phyloP scores from a whole-genome alignment of 2,113 vertebrate species.

The Ptilonorhynchus violaceus region DNA sequence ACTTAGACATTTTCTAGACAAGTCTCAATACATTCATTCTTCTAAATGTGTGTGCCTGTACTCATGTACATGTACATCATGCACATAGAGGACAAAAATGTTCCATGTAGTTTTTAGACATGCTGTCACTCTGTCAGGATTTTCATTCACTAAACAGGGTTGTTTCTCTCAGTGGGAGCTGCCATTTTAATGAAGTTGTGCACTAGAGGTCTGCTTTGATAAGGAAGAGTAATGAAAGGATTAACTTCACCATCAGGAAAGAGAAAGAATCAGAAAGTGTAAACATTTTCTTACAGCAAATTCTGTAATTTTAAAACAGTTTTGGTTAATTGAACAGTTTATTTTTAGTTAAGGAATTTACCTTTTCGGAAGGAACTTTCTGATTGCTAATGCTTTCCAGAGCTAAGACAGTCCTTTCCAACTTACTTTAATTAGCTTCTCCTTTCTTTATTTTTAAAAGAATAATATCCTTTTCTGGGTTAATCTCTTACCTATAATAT shows the following conservation, averaged over 20 bases:
- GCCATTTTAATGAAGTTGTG: not conserved
- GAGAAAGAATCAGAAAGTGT: not conserved
- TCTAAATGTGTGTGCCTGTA: not conserved
- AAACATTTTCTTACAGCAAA: not conserved
- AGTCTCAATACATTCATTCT: not conserved
- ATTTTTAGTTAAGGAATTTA: not conserved
- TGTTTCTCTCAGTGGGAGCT: not conserved
- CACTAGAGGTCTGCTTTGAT: not conserved
- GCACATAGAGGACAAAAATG: not conserved
- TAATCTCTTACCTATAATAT: conserved; percentile 7
- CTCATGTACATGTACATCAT: not conserved
- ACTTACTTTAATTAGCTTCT: not conserved
- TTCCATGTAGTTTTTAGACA: not conserved
- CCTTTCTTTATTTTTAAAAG: not conserved
- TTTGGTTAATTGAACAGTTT: not conserved
- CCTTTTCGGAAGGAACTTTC: not conserved
- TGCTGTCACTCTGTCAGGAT: not conserved
- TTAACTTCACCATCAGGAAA: not conserved
- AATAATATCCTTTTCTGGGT: not conserved
- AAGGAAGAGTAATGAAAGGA: not conserved
- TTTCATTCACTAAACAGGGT: not conserved
- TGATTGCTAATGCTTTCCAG: not conserved
- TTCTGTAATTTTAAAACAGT: not conserved
- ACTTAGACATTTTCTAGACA: not conserved
- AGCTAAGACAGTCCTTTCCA: not conserved